Conservation (phyloP, 1,140 invertebrate species). For the Ridgeia piscesae region DNA sequence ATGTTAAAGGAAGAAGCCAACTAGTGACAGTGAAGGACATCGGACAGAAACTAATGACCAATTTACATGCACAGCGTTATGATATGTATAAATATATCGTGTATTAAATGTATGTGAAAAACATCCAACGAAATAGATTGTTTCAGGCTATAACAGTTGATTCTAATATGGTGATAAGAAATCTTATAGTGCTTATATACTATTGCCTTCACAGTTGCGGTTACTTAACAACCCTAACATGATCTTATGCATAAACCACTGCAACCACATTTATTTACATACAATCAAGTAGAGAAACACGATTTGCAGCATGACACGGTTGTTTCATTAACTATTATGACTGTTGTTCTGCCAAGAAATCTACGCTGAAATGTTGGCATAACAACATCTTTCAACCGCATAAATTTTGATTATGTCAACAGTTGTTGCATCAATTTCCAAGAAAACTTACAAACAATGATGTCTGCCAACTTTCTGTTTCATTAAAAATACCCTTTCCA, state of each 20-base stretch:
- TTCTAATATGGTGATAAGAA: neutral
- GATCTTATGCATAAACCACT: neutral
- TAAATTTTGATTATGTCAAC: neutral
- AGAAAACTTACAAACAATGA: neutral
- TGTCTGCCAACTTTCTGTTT: neutral
- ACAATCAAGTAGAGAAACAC: neutral
- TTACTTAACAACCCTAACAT: neutral
- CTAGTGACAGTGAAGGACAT: neutral
- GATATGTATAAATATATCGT: constrained; percentile 2
- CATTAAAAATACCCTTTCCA: neutral
- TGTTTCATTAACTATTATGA: neutral
- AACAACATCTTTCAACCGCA: neutral
- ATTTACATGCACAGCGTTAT: neutral
- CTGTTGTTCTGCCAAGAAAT: neutral
- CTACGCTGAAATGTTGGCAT: neutral
- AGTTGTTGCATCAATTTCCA: neutral
- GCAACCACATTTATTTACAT: neutral
- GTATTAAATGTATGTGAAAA: neutral
- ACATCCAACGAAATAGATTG: neutral
- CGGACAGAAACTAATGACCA: neutral
- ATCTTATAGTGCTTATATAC: neutral
- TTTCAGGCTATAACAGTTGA: neutral
- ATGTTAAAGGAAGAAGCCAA: neutral
- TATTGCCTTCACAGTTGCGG: neutral
- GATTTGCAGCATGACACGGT: neutral